Base-by-base conservation (phyloP, 2,888 invertebrate species). In the Rhaphigaster nebulosa region DNA sequence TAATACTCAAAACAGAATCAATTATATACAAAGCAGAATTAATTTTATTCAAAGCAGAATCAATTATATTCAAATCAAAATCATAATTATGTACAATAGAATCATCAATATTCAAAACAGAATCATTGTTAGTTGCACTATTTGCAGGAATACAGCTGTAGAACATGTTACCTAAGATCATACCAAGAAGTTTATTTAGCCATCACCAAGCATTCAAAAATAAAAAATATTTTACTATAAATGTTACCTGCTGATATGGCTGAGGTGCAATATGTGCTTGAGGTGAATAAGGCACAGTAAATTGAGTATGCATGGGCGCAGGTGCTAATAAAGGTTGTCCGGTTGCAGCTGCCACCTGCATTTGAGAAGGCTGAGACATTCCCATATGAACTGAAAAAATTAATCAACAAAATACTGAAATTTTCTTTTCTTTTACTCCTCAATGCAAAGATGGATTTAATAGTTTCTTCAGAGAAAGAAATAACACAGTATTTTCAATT, bases 271-370 rank as follows among this genome's bases (percentile, higher is more conserved):
- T 93, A 92, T 94, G 94, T 60, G 92, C 92, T 91, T 93, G 93
- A 12, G 93, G 93, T 76, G 92, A 92, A 92, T 93, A 93, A 89
- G 93, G 93, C 91, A 93, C 93, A 41, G 93, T 92, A 92, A 93
- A 93, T 91, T 92, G 93, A 8, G 93, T 92, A 91, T 92, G 92
- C 93, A 97, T 94, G 23, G 97, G 97, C 38, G 96, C 97, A 41
- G 97, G 96, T 76, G 98, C 97, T 93, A 98, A 94, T 91, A 98
- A 94, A 10, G 98, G 98, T 94, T 97, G 98, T 0, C 98, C 98
- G 70, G 97, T 97, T 91, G 96, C 96, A 38, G 95, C 94, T 54
- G 96, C 95, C 91, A 96, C 96, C 45, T 97, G 97, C 95, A 98
- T 97, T 93, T 97, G 96, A 34, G 96, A 88, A 18, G 90, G 88